Base-by-base conservation (phyloP, 2,113 vertebrate species). In the Ovibos moschatus region DNA sequence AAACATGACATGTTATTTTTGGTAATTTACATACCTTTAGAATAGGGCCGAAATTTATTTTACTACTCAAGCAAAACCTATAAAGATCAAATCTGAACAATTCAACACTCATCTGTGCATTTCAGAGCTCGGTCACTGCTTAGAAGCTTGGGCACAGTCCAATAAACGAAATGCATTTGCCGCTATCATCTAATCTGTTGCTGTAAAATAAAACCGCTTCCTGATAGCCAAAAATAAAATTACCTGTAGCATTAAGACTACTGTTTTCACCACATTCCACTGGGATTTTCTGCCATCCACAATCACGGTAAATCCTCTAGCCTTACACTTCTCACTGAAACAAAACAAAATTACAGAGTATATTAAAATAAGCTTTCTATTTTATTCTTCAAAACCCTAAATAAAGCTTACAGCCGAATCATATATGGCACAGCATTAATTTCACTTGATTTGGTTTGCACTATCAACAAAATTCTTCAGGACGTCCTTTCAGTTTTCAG, bases 161-260 rank as follows among this genome's bases (percentile, higher is more conserved):
- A 53, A 89, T 33, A 67, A 94, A 64, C n/a, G 17, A 97, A 89
- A 87, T 50, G 19, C 36, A 74, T 89, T 84, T 92, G 50, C 84
- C 40, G 45, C 58, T 74, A 91, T 78, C 50, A 89, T 50, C 83
- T 89, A 51, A 84, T 74, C 27, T 78, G 45, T 45, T 89, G 30
- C 30, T 93, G 30, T 33, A 93, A 96, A 86, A 92, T 28, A 95
- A 96, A 92, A 30, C 2, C 14, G 45, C 74, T 95, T 96, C 57
- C 78, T 87, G 23, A 91, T 11, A 95, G 27, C 67, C 23, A 82
- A 51, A 96, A 67, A 55, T 27, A 58, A 81, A 82, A 96, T 98
- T 99, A 99, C 99, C 99, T 99, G 99, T 83, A 99, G 97, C 99
- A 99, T 99, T 98, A 99, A 99, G 91, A 99, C 99, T 91, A 99